Evolutionary conservation across 1,140 invertebrate species (phyloP), one percentile per base, ranked within the genome.

Genomic region (Chironomus tepperi): DNA sequence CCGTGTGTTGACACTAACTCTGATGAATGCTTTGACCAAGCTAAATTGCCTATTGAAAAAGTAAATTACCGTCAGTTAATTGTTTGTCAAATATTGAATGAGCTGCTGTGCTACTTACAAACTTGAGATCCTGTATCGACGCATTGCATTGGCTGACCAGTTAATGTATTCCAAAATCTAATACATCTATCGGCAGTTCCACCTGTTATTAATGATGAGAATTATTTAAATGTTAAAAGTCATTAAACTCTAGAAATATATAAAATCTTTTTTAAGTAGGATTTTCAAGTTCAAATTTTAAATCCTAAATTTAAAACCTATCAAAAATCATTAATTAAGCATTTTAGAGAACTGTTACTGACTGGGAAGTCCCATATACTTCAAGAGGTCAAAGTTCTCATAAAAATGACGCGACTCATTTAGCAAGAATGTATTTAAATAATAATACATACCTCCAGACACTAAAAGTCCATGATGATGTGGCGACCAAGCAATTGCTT

Each of bases 401-500:
- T 34, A 34, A 34, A 34, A 34, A 1, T 2, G 24, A 34, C 24
- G 24, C 24, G 24, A 34, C 24, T 34, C 24, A 34, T 34, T 34
- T 34, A 34, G 24, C 24, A 34, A 34, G 24, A 34, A 34, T 34
- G 2, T 34, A 34, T 2, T 34, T 34, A 2, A 34, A 34, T 34
- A 34, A 34, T 34, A 34, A 34, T 5, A 34, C 24, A 34, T 34
- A 34, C 24, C 97, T 57, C 98, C 98, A 75, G 94, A 97, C 0
- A 98, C 98, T 70, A 99, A 84, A 47, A 99, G 84, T 0, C 98
- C 98, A 83, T 99, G 98, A 84, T 99, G 97, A 85, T 99, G 98
- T 0, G 97, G 97, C 5, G 97, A 99, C 98, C 98, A 99, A 3
- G 98, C 97, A 78, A 99, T 98, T 0, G 98, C 98, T 85, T 98